A percentile compares a stretch with the other conserved stretches of the same genome.
Conservation (phyloP, 2,888 invertebrate genomes). For the Melanotus villosus region DNA sequence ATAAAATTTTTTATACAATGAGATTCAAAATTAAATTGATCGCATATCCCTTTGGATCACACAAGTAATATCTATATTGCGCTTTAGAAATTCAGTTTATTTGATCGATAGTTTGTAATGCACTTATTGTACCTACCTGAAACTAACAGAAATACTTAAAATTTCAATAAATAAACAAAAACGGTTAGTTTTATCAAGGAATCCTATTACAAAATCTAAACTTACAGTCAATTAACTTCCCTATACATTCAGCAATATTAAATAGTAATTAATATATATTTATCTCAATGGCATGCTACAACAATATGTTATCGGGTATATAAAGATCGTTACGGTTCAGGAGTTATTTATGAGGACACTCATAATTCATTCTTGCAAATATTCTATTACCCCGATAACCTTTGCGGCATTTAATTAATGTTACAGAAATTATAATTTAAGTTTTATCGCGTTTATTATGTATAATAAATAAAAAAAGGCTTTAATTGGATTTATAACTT, state of each 20-base stretch:
- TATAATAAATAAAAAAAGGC: not conserved
- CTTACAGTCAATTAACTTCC: no score
- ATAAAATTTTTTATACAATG: no score
- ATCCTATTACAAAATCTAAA: no score
- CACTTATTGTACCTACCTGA: no score
- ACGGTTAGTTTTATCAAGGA: no score
- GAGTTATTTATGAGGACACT: constrained; percentile 55
- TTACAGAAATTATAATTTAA: constrained; percentile 47
- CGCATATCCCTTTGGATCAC: no score
- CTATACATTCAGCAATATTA: not conserved
- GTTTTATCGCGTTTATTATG: not conserved
- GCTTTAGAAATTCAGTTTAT: no score
- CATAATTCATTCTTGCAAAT: constrained; percentile 55
- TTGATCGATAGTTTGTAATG: no score
- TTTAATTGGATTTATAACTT: constrained; percentile 28
- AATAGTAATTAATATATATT: constrained; percentile 33
- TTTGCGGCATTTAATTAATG: constrained; percentile 55
- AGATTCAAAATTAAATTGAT: no score
- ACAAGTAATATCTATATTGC: no score
- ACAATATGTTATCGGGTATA: constrained; percentile 39
- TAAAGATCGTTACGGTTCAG: constrained; percentile 53
- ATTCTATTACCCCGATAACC: constrained; percentile 53
- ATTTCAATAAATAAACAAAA: no score
- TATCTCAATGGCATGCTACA: constrained; percentile 31
- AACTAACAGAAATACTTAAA: no score